These are phyloP conservation scores for Picathartes gymnocephalus DNA, from an alignment of 2,113 vertebrate species.

Conservation along the genomic window DNA sequence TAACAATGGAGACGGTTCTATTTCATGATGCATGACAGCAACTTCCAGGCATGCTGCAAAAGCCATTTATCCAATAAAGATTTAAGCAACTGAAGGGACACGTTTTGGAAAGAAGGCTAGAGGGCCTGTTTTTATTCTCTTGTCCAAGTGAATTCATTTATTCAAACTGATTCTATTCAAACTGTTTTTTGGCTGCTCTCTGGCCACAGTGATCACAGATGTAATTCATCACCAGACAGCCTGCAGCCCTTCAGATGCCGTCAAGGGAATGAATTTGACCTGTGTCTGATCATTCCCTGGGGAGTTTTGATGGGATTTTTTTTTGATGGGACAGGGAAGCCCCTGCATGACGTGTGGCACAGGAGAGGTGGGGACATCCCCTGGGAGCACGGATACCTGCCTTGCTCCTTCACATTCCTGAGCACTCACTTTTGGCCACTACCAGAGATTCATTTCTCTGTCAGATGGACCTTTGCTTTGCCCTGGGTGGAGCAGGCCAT, in stretches of 20 bases:
- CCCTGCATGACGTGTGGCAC: background rate
- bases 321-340: background rate
- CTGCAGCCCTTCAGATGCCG: background rate
- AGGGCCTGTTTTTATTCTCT: background rate
- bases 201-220: background rate
- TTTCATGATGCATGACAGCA: background rate
- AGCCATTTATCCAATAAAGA: background rate
- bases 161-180: background rate
- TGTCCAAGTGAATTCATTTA: background rate
- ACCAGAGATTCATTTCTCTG: background rate
- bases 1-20: background rate
- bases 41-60: background rate
- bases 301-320: background rate
- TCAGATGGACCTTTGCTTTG: background rate
- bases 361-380: background rate
- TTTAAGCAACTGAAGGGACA: background rate
- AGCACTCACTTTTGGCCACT: background rate
- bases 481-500: background rate
- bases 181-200: background rate
- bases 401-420: background rate
- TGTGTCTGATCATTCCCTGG: background rate
- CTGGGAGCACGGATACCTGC: accelerated
- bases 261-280: background rate
- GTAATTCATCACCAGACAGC: background rate
- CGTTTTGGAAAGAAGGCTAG: background rate